Evolutionary conservation across 2,797 vertebrate species (phyloP), one percentile per base, ranked within the genome.

Genomic region (Otolemur crassicaudatus): DNA sequence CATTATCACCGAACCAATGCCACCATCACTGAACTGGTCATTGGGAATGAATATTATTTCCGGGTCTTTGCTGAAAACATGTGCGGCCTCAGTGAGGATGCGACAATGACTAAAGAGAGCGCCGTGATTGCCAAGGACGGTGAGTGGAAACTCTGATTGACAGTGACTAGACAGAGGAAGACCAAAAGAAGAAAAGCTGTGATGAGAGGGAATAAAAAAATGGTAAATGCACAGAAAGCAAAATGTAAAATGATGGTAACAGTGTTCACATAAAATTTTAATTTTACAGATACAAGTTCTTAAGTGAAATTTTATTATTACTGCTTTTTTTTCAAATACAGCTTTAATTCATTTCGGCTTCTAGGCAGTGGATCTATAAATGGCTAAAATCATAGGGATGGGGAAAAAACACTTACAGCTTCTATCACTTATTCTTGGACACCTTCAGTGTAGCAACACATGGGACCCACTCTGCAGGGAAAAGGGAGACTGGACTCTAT

Each of bases 31-130:
- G 99, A 99, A 88, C 99, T 99, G 94, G 99, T 99, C 98, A 99
- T 99, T n/a, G 99, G 99, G 46, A 99, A 99, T 0, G 99, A 99
- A 87, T 99, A 99, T 97, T 99, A 99, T 98, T 99, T 99, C 99
- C 99, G 99, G 73, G 97, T 99, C 98, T 99, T 99, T 72, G 98
- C 99, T 0, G 99, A 99, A 98, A 99, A 99, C 97, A 99, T 99
- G 99, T 99, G 99, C 0, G 99, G 99, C 88, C 99, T 99, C 93
- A 99, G 99, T 0, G 99, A 99, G 98, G 98, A 98, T 0, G 99
- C 99, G 2, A 99, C 99, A 0, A 99, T 99, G 98, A 99, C 99
- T 82, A 99, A 99, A 98, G 99, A 99, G 95, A 99, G 99, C 0
- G 99, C 99, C 3, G 96, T 99, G 97, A 99, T 99, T 25, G 98